Conservation (phyloP, 2,113 vertebrate genomes). For the Petromus typicus region DNA sequence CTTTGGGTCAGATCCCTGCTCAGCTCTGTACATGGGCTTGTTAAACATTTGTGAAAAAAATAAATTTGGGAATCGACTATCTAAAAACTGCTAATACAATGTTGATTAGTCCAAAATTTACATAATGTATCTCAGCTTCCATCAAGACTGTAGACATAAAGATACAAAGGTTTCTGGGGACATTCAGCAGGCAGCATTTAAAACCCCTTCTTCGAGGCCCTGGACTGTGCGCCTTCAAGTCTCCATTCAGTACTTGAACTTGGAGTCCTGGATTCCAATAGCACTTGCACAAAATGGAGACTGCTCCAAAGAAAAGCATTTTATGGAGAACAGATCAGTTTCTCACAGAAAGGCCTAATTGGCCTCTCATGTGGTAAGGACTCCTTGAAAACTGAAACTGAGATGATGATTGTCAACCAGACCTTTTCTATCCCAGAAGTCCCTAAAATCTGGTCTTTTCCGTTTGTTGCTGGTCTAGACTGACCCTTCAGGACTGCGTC, state of each 20-base stretch:
- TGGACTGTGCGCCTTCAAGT: not conserved
- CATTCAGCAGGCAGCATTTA: not conserved
- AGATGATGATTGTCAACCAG: not conserved
- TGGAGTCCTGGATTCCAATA: not conserved
- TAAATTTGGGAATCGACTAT: not conserved
- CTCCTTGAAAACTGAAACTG: not conserved
- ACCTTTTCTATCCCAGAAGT: not conserved
- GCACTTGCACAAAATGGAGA: not conserved
- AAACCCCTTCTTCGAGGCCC: not conserved
- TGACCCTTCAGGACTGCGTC: not conserved
- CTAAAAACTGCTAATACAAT: not conserved
- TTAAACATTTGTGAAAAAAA: not conserved
- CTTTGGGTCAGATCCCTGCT: not conserved
- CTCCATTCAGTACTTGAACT: not conserved
- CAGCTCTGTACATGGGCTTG: not conserved
- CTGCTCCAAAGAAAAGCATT: not conserved
- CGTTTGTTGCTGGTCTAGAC: not conserved
- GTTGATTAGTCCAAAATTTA: not conserved
- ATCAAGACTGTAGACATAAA: not conserved
- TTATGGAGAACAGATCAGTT: not conserved
- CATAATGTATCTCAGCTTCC: not conserved
- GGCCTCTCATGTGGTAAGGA: not conserved
- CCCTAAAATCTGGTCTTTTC: not conserved
- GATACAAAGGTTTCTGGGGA: not conserved
- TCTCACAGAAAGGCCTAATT: not conserved